These are phyloP conservation scores for Pristionchus entomophagus DNA, from an alignment of 2,888 invertebrate species.

Conservation along the genomic window DNA sequence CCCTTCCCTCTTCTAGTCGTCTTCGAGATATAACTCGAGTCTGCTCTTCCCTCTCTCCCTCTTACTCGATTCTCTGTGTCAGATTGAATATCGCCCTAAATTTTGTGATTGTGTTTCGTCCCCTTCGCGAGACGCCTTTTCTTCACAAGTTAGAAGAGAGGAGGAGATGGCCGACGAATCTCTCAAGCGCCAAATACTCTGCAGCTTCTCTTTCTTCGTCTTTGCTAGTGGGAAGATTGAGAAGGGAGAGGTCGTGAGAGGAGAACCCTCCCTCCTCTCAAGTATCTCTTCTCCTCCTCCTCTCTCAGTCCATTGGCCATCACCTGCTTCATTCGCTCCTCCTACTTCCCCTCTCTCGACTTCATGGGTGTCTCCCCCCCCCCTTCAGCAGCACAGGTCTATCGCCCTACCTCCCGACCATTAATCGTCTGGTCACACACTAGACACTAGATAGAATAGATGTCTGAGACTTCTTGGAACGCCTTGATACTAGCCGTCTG, in stretches of 20 bases:
- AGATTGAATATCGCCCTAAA: slow-evolving; percentile 45
- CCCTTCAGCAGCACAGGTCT: too few relatives aligned
- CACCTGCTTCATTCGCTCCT: too few relatives aligned
- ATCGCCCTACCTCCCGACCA: too few relatives aligned
- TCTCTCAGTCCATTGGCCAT: neutral
- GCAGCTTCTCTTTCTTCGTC: neutral
- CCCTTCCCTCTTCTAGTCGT: neutral
- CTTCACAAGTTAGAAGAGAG: neutral
- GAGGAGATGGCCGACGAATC: slow-evolving; percentile 13
- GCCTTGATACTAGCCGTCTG: too few relatives aligned
- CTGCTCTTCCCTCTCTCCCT: slow-evolving; percentile 26
- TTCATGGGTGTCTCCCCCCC: too few relatives aligned
- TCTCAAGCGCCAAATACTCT: slow-evolving; percentile 9
- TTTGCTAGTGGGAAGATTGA: neutral
- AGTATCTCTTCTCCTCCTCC: neutral
- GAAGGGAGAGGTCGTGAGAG: neutral
- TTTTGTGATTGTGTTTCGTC: slow-evolving; percentile 47
- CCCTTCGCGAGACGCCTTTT: slow-evolving; percentile 10
- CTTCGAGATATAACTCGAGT: slow-evolving; percentile 5
- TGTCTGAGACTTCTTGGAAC: too few relatives aligned
- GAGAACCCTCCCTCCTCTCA: neutral
- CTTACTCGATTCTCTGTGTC: slow-evolving; percentile 37
- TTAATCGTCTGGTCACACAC: too few relatives aligned
- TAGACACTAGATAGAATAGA: too few relatives aligned
- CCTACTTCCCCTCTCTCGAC: too few relatives aligned